Base-by-base conservation (phyloP, 1,140 invertebrate genomes). In the Aphis craccivora region DNA sequence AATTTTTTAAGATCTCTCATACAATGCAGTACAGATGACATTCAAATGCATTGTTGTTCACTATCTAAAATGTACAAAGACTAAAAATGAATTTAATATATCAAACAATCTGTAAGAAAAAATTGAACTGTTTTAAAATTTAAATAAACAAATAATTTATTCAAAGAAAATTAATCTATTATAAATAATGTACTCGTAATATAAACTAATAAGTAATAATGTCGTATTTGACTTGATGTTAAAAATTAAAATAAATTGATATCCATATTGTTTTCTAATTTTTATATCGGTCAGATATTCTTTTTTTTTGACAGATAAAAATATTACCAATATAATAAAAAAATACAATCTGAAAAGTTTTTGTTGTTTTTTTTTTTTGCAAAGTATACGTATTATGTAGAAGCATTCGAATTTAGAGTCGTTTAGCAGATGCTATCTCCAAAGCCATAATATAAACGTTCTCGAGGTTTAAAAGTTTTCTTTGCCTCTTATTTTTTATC, bases 391-490 rank as follows among this genome's bases (percentile, higher is more conserved):
- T 48, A 48, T 45, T 48, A 48, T 67, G 60, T 45, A 48, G 22
- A 43, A 37, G 84, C 84, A 48, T 87, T 87, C 43, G 84, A 87
- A 87, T 87, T n/a, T 87, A 25, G 30, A 87, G 84, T 48, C 84
- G 84, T 87, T 87, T 87, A 87, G 43, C 84, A 87, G 84, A 87
- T 87, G 43, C 43, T 87, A 87, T 87, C 84, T 87, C 30, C 18
- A 30, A n/a, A 87, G 84, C 43, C 30, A n/a, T 87, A 87, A 87
- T 67, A 67, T 67, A 67, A 87, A 87, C 35, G 84, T 87, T 87
- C 25, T n/a, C 43, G 84, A 20, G 43, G 43, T 48, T 87, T 48
- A 87, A 30, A 87, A 87, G 84, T 87, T 87, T 87, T 87, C 84
- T 86, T 45, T 45, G n/a, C 43, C 43, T 14, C 43, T 30, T 87